Percentiles rank a stretch among this genome's conserved stretches.
Conservation (phyloP, 1,140 invertebrate species). For the Caenorhabditis tropicalis region DNA sequence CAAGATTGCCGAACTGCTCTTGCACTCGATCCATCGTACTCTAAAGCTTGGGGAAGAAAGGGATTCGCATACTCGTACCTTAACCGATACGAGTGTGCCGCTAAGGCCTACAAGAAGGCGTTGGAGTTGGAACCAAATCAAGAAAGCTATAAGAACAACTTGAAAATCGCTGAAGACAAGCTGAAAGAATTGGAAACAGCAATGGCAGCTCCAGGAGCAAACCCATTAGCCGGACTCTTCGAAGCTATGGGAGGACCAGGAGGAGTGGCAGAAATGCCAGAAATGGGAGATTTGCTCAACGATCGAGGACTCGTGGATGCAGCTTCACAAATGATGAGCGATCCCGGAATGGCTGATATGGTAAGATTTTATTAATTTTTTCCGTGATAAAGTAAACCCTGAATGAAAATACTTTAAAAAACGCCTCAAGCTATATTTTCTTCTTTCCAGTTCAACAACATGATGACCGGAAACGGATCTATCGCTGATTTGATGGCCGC, state of each 20-base stretch:
- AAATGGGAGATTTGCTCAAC: constrained; percentile 77
- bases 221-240: constrained; percentile 47
- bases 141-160: constrained; percentile 86
- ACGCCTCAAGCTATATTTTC: no score
- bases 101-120: constrained; percentile 85
- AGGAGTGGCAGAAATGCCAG: not conserved
- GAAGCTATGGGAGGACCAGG: constrained; percentile 27
- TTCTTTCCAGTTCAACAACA: constrained; percentile 29
- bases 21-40: constrained; percentile 85
- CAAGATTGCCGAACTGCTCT: constrained; percentile 88
- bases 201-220: constrained; percentile 10
- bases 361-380: not conserved
- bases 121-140: constrained; percentile 89
- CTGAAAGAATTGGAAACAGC: constrained; percentile 70
- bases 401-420: no score
- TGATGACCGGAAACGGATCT: not conserved
- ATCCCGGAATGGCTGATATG: constrained; percentile 74
- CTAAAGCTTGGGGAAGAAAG: constrained; percentile 91
- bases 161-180: constrained; percentile 81
- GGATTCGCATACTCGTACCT: constrained; percentile 88
- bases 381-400: no score
- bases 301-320: constrained; percentile 82
- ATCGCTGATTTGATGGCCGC: constrained; percentile 33
- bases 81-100: constrained; percentile 82
- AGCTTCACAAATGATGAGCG: constrained; percentile 81